Conservation (phyloP, 2,113 vertebrate genomes). For the Pristiophorus japonicus region DNA sequence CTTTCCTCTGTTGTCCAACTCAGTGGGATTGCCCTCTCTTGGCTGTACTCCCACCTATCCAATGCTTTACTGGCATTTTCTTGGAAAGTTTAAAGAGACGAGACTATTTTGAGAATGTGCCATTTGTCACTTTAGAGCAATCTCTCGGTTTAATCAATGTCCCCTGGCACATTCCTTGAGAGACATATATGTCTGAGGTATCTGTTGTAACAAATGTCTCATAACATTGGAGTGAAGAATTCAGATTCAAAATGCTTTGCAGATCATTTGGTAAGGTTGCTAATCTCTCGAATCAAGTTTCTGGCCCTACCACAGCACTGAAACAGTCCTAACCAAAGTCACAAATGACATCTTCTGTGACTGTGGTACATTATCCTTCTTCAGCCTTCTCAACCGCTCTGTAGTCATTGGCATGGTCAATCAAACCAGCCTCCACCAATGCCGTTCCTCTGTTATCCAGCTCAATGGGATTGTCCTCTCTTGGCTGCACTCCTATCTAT, state of each 20-base stretch:
- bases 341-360: not conserved
- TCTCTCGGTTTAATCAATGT: too few species aligned
- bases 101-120: too few species aligned
- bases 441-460: too few species aligned
- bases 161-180: too few species aligned
- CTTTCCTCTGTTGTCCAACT: too few species aligned
- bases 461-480: not conserved
- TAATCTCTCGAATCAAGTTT: too few species aligned
- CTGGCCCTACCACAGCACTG: not conserved
- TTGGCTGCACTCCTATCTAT: not conserved
- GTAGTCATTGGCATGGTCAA: not conserved
- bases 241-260: not conserved
- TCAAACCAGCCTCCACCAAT: not conserved
- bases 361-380: not conserved
- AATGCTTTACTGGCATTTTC: too few species aligned
- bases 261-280: not conserved
- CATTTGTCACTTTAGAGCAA: too few species aligned
- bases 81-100: too few species aligned
- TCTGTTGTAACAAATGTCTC: not conserved
- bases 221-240: not conserved
- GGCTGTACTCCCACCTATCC: too few species aligned
- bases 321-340: not conserved
- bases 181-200: not conserved
- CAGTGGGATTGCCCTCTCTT: too few species aligned
- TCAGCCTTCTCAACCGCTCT: not conserved